phyloP scores from a whole-genome alignment of 2,797 vertebrate genomes.

The Aplochiton taeniatus region DNA sequence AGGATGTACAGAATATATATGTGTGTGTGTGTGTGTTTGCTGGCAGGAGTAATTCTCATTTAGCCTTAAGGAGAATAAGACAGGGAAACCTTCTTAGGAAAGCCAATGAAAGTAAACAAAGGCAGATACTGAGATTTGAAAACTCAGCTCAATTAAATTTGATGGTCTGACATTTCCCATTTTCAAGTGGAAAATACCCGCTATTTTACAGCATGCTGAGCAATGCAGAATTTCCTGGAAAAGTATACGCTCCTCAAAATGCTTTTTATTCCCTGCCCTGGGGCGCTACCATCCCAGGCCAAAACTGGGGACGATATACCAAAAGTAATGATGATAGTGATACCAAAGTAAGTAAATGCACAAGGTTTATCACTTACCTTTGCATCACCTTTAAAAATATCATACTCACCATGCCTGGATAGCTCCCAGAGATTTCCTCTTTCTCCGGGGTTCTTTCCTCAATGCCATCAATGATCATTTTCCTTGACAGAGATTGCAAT shows the following conservation, averaged over 20 bases:
- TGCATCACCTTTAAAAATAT: slow-evolving; percentile 4
- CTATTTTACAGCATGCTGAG: slow-evolving; percentile 52
- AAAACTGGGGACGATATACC: slow-evolving; percentile 35
- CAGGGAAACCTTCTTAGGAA: slow-evolving; percentile 14
- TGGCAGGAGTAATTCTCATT: slow-evolving; percentile 23
- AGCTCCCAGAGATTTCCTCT: slow-evolving; percentile 64
- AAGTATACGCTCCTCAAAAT: slow-evolving; percentile 48
- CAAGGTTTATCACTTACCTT: neutral
- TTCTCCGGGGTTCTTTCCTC: slow-evolving; percentile 65
- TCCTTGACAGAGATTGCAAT: slow-evolving; percentile 32
- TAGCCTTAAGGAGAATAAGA: slow-evolving; percentile 19
- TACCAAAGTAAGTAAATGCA: slow-evolving; percentile 3
- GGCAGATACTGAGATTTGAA: slow-evolving; percentile 16
- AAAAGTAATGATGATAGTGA: slow-evolving; percentile 22
- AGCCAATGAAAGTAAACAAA: slow-evolving; percentile 4
- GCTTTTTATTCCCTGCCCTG: slow-evolving; percentile 52
- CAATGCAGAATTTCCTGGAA: slow-evolving; percentile 69
- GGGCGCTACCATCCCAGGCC: slow-evolving; percentile 47
- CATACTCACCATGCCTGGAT: slow-evolving; percentile 76
- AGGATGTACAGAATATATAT: neutral
- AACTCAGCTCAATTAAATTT: slow-evolving; percentile 16
- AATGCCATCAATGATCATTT: slow-evolving; percentile 58
- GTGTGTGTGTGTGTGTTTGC: slow-evolving; percentile 19
- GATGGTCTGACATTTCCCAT: slow-evolving; percentile 25
- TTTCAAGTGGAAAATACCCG: slow-evolving; percentile 45